Evolutionary conservation across 2,113 vertebrate genomes (phyloP), one percentile per base, ranked within the genome.

Genomic region (Nothocercus nigrocapillus): DNA sequence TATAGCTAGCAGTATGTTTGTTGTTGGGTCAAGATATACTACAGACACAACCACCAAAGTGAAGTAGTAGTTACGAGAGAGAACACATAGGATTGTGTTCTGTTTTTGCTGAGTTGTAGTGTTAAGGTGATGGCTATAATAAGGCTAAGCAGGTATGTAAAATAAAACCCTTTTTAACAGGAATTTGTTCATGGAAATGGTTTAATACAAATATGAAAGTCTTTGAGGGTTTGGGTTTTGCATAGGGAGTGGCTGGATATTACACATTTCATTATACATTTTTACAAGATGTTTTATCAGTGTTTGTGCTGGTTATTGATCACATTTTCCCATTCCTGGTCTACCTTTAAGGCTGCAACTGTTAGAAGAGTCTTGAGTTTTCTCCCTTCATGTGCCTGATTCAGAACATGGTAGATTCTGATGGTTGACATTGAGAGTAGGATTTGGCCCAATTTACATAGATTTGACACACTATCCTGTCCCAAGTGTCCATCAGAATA

Each of bases 391-490:
- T 90, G 90, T 94, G 75, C 93, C 88, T 89, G 83, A 83, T 86
- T 95, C 79, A 92, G 77, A 95, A 73, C 79, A 88, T 82, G 68
- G 45, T 73, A 81, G 45, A 84, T 70, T 94, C 85, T 95, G 90
- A 90, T 86, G 85, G 85, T 92, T 74, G 91, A 92, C 72, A 94
- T 79, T 89, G 61, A 81, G 81, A 89, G 42, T 94, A 85, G 85
- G 82, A 93, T 96, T 94, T 97, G 96, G 95, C 75, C 94, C 90
- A 59, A 44, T 93, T 97, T 96, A 85, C 96, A 81, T 70, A 78
- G 91, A 68, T 86, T 85, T 91, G 97, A 90, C 94, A 5, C 84
- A 51, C 82, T 93, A 19, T 89, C 51, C 63, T 85, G 67, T 93
- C 88, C 88, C 64, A 58, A 96, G 80, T 83, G 75, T 96, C 91